phyloP scores from a whole-genome alignment of 2,113 vertebrate species.

The Geococcyx californianus region DNA sequence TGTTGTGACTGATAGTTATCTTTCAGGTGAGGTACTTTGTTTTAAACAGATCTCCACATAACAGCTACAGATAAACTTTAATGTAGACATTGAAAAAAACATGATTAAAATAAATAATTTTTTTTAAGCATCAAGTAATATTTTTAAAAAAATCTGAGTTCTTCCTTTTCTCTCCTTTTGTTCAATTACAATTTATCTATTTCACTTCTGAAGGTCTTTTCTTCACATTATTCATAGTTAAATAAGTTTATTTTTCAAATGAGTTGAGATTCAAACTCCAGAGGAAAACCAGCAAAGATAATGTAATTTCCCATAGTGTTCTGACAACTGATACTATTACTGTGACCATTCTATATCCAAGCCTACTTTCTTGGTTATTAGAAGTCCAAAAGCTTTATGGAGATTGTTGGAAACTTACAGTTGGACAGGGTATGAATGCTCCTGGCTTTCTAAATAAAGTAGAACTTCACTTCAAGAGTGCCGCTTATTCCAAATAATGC shows the following conservation, averaged over 20 bases:
- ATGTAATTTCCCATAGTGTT: not conserved
- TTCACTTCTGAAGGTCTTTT: not conserved
- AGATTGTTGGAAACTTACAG: not conserved
- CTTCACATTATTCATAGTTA: accelerated
- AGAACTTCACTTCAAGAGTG: not conserved
- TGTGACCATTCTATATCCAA: accelerated
- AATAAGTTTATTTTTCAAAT: not conserved
- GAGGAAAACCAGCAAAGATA: not conserved
- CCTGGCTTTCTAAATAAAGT: not conserved
- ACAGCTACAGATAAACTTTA: not conserved
- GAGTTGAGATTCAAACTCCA: not conserved
- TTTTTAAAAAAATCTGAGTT: accelerated
- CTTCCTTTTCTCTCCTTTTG: accelerated
- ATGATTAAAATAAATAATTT: not conserved
- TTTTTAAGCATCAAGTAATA: not conserved
- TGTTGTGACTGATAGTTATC: not conserved
- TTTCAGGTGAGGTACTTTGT: not conserved
- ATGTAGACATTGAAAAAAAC: not conserved
- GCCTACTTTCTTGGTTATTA: accelerated
- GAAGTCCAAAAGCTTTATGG: not conserved
- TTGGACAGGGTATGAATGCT: not conserved
- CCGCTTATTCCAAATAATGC: not conserved
- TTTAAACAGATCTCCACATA: not conserved
- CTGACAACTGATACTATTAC: not conserved
- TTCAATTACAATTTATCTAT: not conserved